Percentiles rank a stretch among this genome's conserved stretches.
These are phyloP conservation scores for Acheta domesticus DNA, from an alignment of 2,888 invertebrate species.

Conservation along the genomic window DNA sequence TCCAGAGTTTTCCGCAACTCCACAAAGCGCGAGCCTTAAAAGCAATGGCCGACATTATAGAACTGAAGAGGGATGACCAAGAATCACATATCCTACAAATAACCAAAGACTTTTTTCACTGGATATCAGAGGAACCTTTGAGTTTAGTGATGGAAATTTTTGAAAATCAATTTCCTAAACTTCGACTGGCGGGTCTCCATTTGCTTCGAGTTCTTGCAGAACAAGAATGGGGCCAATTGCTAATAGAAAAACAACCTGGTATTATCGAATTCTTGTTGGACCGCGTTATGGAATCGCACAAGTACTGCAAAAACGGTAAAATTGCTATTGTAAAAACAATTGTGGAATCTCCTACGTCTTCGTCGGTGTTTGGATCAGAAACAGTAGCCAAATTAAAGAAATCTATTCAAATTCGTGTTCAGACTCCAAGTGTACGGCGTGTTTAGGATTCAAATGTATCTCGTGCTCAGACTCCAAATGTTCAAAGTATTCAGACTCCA, in stretches of 20 bases:
- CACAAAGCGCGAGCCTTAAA: conserved; percentile 65
- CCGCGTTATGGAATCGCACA: conserved; percentile 64
- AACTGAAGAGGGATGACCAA: conserved; percentile 41
- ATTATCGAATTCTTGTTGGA: conserved; percentile 77
- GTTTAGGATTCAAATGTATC: too few relatives aligned
- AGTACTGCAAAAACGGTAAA: conserved; percentile 71
- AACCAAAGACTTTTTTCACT: conserved; percentile 62
- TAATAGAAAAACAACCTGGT: conserved; percentile 46
- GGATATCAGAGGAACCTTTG: conserved; percentile 55
- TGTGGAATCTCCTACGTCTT: conserved; percentile 48
- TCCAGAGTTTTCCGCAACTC: conserved; percentile 63
- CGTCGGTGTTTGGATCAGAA: conserved; percentile 56
- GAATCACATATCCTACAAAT: conserved; percentile 51
- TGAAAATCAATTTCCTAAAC: conserved; percentile 77
- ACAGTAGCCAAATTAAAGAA: too few relatives aligned
- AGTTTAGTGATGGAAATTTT: conserved; percentile 60
- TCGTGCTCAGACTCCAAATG: too few relatives aligned
- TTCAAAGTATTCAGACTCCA: too few relatives aligned
- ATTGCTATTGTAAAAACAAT: conserved; percentile 67
- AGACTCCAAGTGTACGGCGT: too few relatives aligned
- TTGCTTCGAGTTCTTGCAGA: conserved; percentile 65
- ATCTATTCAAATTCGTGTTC: too few relatives aligned
- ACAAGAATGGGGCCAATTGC: conserved; percentile 71
- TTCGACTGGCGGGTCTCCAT: conserved; percentile 66
- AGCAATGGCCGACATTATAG: conserved; percentile 53